These are phyloP conservation scores for Microctonus hyperodae DNA, from an alignment of 2,888 invertebrate genomes.

Conservation along the genomic window DNA sequence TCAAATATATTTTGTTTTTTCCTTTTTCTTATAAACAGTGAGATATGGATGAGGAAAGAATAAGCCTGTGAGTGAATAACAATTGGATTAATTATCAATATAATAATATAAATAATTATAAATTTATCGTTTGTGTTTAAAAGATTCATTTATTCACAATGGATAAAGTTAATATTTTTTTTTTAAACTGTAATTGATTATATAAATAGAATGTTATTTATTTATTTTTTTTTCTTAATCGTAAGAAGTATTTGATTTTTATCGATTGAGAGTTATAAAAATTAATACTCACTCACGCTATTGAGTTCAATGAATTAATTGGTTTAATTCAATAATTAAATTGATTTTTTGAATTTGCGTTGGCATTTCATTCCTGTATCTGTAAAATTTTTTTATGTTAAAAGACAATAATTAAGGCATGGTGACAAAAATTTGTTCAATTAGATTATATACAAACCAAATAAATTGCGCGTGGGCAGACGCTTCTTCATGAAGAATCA, in stretches of 20 bases:
- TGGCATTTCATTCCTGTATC: neutral
- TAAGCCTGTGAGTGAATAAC: conserved; percentile 14
- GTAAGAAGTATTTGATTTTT: neutral
- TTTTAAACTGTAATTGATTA: neutral
- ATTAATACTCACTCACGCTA: neutral
- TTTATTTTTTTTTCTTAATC: neutral
- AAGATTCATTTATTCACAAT: neutral
- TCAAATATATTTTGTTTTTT: neutral
- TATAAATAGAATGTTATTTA: neutral
- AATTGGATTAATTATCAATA: conserved; percentile 3
- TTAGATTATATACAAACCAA: no score
- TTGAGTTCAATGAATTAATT: neutral
- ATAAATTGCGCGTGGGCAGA: neutral
- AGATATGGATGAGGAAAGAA: conserved; percentile 16
- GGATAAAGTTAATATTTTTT: neutral
- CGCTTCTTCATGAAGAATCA: neutral
- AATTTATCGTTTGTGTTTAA: neutral
- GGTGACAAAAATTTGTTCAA: neutral
- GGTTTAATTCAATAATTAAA: no score
- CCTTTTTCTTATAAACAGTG: neutral
- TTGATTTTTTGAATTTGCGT: neutral
- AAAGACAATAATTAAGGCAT: no score
- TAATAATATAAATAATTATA: neutral
- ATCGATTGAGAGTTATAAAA: neutral
- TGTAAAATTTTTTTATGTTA: no score